Base-by-base conservation (phyloP, 2,888 invertebrate genomes). In the Mimachlamys varia region DNA sequence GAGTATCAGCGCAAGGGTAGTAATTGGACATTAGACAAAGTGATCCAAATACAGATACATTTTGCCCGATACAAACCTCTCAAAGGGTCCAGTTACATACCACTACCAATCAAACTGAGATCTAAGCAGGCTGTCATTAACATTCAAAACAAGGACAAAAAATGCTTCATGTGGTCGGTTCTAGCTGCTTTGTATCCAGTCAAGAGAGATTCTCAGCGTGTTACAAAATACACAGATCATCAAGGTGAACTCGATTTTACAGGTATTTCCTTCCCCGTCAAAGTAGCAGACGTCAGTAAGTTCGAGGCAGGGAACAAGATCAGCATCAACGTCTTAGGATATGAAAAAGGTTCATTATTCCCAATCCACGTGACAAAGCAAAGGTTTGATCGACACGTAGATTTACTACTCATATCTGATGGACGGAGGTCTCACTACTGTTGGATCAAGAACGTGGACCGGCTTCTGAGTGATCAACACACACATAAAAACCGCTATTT, bases 141-240 rank as follows among this genome's bases (percentile, higher is more conserved):
- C 89, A 88, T 94, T 7, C 87, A 93, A 88, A 94, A 94, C 89
- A 92, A 92, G 15, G 94, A 93, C 87, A 62, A 91, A 90, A 50
- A 93, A 87, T 93, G 94, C 76, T 93, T 94, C 89, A 90, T 88
- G 88, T 94, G 93, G 93, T 37, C 92, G 22, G 88, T 93, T 37
- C 44, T 92, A 22, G 88, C 92, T n/a, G 93, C 93, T 0, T 58
- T 92, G 38, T 62, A 92, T 88, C 91, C 92, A n/a, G 90, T 38
- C 3, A 62, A 89, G 4, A 55, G 89, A 3, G 15, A 93, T 87
- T 37, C 90, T 27, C 58, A 91, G 22, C 27, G 89, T 33, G 55
- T 90, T 19, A 53, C 89, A 13, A 88, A 89, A 50, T 89, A 90
- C 38, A 58, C 0, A 22, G 55, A n/a, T 38, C 90, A 90, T 7